phyloP scores from a whole-genome alignment of 2,888 invertebrate species.

The Polyommatus iphigenia region DNA sequence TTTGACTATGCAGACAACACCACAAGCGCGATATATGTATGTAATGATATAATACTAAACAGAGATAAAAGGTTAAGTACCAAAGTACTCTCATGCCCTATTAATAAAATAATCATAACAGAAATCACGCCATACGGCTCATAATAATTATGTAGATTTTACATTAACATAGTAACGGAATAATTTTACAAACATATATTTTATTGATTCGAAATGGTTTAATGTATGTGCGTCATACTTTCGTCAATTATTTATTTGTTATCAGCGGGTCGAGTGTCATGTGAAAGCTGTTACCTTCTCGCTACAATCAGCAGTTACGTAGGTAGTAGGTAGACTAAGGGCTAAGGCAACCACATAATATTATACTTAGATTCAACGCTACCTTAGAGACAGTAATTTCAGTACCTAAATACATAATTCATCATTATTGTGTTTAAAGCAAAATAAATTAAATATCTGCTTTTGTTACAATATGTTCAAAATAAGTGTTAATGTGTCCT shows the following conservation, averaged over 20 bases:
- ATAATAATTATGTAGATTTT: neutral
- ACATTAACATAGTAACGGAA: constrained; percentile 17
- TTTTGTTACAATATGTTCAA: too few species aligned
- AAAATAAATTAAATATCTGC: too few species aligned
- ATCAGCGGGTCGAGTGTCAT: neutral
- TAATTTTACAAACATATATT: neutral
- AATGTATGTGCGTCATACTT: neutral
- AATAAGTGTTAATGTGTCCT: too few species aligned
- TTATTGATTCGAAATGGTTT: neutral
- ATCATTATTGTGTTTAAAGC: too few species aligned
- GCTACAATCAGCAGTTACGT: neutral
- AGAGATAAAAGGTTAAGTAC: constrained; percentile 25
- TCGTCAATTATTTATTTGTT: neutral
- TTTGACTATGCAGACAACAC: neutral
- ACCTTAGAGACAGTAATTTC: too few species aligned
- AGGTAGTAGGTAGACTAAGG: neutral
- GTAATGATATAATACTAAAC: neutral
- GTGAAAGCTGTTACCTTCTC: too few species aligned
- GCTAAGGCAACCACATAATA: too few species aligned
- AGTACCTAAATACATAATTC: too few species aligned
- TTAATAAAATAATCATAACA: constrained; percentile 26
- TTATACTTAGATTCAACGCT: too few species aligned
- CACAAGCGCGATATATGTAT: neutral
- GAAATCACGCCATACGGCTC: constrained; percentile 15
- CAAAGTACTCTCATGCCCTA: neutral